Conservation (phyloP, 1,140 invertebrate genomes). For the Zaprionus davidi region DNA sequence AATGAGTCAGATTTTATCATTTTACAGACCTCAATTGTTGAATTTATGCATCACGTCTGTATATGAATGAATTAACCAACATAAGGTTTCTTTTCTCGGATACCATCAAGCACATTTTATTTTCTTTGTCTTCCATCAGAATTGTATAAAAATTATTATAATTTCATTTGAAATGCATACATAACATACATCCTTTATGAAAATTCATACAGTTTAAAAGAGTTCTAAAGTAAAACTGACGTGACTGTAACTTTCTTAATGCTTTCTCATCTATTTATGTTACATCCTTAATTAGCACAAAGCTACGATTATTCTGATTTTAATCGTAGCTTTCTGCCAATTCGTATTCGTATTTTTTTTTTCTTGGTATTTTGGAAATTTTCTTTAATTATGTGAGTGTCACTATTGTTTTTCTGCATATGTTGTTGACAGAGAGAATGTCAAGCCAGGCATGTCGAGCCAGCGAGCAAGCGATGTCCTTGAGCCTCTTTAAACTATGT, state of each 20-base stretch:
- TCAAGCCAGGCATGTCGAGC: constrained; percentile 49
- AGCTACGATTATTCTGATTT: too few species aligned
- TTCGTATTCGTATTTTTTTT: too few species aligned
- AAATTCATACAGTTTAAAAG: too few species aligned
- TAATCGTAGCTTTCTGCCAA: too few species aligned
- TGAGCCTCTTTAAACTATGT: constrained; percentile 69
- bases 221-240: too few species aligned
- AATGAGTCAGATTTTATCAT: not conserved
- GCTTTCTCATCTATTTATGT: not conserved
- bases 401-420: constrained; percentile 21
- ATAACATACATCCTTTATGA: too few species aligned
- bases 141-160: not conserved
- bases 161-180: not conserved
- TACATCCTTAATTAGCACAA: constrained; percentile 17
- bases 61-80: not conserved
- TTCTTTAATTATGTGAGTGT: not conserved
- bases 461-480: constrained; percentile 48
- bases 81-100: too few species aligned
- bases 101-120: not conserved
- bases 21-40: not conserved
- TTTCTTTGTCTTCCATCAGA: not conserved
- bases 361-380: constrained; percentile 1
- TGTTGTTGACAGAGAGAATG: constrained; percentile 60
- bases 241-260: not conserved
- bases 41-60: not conserved